Evolutionary conservation across 2,888 invertebrate genomes (phyloP).

Genomic region (Psococerastis gibbosa): DNA sequence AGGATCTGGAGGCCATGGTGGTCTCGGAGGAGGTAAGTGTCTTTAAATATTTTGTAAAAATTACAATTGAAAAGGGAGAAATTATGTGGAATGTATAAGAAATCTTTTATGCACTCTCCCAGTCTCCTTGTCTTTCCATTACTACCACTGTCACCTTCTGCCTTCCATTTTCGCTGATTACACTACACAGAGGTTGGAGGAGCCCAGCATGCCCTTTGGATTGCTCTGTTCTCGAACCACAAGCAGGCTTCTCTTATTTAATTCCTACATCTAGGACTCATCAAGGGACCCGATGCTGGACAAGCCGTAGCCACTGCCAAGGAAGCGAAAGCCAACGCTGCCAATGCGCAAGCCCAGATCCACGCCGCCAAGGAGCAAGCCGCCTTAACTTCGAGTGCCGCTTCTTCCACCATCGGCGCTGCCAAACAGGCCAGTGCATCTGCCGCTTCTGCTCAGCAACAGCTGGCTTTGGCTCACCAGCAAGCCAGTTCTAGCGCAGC

Average conservation of each 20-base stretch:
- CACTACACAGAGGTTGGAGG: too few relatives aligned
- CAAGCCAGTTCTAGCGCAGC: not conserved
- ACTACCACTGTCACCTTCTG: too few relatives aligned
- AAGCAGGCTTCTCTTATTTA: too few relatives aligned
- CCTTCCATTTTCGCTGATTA: too few relatives aligned
- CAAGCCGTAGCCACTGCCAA: not conserved
- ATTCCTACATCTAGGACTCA: not conserved
- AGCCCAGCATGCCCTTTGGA: too few relatives aligned
- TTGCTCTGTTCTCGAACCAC: too few relatives aligned
- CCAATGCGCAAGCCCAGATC: not conserved
- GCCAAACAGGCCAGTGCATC: not conserved
- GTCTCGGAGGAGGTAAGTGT: not conserved
- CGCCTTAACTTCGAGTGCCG: not conserved
- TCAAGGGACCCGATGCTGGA: not conserved
- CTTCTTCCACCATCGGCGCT: not conserved
- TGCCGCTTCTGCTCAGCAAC: conserved; percentile 2
- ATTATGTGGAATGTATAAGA: too few relatives aligned
- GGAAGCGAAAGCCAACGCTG: not conserved
- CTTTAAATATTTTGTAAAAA: too few relatives aligned
- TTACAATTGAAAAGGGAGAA: too few relatives aligned
- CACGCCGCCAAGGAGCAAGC: not conserved
- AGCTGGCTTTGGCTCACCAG: not conserved
- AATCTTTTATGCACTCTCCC: too few relatives aligned
- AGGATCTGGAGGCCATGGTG: not conserved
- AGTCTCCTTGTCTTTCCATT: too few relatives aligned